phyloP scores from a whole-genome alignment of 1,140 invertebrate genomes.

The Ceratina japonica region DNA sequence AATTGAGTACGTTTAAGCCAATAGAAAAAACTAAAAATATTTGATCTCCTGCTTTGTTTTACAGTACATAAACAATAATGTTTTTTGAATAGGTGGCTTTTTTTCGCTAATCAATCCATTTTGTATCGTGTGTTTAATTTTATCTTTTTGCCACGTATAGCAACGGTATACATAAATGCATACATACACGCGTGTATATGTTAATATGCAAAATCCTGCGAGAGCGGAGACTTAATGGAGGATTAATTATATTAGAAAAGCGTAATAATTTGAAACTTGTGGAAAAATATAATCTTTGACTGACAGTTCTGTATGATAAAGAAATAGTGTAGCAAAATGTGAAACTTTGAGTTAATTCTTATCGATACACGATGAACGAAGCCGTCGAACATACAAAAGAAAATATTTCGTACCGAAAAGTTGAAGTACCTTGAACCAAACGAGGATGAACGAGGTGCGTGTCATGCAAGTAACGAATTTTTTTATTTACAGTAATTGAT shows the following conservation, averaged over 20 bases:
- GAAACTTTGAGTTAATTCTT: neutral
- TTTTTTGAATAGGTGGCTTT: no score
- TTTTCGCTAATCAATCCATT: no score
- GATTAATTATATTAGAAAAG: no score
- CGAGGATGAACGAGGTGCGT: neutral
- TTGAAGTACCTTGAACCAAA: neutral
- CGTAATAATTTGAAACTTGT: no score
- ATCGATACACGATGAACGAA: constrained; percentile 29
- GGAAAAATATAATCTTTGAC: no score
- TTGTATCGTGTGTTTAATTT: no score
- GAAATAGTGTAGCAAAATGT: neutral
- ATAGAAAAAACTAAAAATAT: no score
- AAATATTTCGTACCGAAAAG: neutral
- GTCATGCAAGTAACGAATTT: neutral
- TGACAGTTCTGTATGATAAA: neutral
- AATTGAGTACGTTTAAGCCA: no score
- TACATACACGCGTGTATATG: neutral
- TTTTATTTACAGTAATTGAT: constrained; percentile 2
- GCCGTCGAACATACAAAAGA: neutral
- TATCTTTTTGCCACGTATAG: no score
- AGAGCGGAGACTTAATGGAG: neutral
- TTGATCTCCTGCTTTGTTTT: no score
- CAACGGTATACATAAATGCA: no score
- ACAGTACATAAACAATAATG: no score
- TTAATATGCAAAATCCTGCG: neutral